These are phyloP conservation scores for Buteo buteo DNA, from an alignment of 2,113 vertebrate genomes.

Conservation along the genomic window DNA sequence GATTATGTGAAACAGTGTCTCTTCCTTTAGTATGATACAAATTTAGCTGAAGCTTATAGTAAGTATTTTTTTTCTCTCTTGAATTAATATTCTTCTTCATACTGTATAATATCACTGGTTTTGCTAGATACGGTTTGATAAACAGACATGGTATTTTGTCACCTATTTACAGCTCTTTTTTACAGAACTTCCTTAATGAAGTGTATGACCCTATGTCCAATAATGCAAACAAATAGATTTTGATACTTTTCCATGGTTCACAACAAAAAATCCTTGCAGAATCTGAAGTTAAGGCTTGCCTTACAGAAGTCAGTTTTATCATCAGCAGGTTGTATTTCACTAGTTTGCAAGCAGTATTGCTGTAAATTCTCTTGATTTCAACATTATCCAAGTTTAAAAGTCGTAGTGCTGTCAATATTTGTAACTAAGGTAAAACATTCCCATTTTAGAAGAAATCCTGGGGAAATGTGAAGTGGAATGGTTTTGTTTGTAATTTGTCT, in stretches of 20 bases:
- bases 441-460: neutral
- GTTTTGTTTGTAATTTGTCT: neutral
- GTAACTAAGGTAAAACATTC: neutral
- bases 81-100: neutral
- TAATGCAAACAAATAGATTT: neutral
- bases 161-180: neutral
- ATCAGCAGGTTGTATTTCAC: neutral
- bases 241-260: neutral
- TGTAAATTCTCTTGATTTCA: neutral
- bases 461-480: neutral
- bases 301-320: neutral
- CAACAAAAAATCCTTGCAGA: neutral
- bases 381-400: neutral
- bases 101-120: neutral
- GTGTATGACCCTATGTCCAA: neutral
- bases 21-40: neutral
- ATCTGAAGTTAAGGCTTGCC: neutral
- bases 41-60: neutral
- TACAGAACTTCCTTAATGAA: neutral
- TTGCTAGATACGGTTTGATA: neutral
- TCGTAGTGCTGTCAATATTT: neutral
- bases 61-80: neutral
- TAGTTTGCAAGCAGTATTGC: neutral
- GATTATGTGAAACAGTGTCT: neutral
- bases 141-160: neutral